These are phyloP conservation scores for Diachrysia chrysitis DNA, from an alignment of 2,888 invertebrate genomes.

Conservation along the genomic window DNA sequence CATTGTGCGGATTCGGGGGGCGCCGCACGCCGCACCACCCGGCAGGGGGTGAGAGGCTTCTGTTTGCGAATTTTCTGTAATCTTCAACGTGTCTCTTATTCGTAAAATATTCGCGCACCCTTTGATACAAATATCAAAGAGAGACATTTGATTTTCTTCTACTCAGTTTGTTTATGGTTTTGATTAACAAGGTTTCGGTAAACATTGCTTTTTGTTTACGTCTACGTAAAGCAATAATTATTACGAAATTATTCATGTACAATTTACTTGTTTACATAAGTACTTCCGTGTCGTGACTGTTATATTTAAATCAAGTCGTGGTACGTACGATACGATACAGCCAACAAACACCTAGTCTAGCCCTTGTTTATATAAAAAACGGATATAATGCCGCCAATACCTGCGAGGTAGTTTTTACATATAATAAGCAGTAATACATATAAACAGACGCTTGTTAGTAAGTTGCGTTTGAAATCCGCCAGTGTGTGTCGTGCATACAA, in stretches of 20 bases:
- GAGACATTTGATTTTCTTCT: constrained; percentile 37
- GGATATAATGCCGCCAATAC: constrained; percentile 20
- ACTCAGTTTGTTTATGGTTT: constrained; percentile 34
- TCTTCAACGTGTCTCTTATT: constrained; percentile 50
- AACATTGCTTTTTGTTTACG: constrained; percentile 22
- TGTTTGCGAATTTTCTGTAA: constrained; percentile 52
- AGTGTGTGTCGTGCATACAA: constrained; percentile 58
- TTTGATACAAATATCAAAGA: constrained; percentile 48
- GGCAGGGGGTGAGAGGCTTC: constrained; percentile 23
- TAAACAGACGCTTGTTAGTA: constrained; percentile 52
- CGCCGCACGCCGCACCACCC: constrained; percentile 19
- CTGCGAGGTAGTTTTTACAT: constrained; percentile 22
- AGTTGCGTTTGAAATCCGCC: constrained; percentile 52
- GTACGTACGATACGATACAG: constrained; percentile 26
- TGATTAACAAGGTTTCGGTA: constrained; percentile 39
- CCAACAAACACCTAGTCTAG: constrained; percentile 5
- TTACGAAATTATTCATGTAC: constrained; percentile 37
- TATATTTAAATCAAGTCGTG: constrained; percentile 40
- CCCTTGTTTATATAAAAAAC: constrained; percentile 27
- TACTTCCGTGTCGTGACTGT: constrained; percentile 24
- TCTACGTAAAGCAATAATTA: constrained; percentile 21
- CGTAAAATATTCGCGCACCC: constrained; percentile 39
- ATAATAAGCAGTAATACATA: constrained; percentile 37
- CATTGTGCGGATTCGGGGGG: constrained; percentile 52
- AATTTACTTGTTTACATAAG: constrained; percentile 36